phyloP scores from a whole-genome alignment of 2,888 invertebrate species.

The Heteromurus nitidus region DNA sequence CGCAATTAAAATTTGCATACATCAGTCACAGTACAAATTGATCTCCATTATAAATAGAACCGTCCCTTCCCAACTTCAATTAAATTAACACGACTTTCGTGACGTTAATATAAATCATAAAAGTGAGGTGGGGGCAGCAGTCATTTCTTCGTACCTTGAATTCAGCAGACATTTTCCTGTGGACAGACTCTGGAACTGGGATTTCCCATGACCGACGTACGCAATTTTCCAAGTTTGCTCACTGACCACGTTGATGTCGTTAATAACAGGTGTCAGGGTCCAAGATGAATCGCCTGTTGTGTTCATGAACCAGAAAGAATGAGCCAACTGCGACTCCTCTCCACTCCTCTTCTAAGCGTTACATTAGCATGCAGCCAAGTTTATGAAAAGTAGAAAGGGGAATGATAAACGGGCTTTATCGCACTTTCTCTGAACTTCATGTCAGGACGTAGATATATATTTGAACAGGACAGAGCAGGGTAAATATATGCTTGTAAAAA shows the following conservation, averaged over 20 bases:
- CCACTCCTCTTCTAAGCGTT: too few relatives aligned
- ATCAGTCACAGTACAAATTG: neutral
- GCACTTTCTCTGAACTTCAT: too few relatives aligned
- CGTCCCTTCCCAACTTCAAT: neutral
- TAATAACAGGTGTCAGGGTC: slow-evolving; percentile 66
- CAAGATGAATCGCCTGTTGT: slow-evolving; percentile 63
- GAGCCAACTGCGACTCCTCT: too few relatives aligned
- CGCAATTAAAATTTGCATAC: neutral
- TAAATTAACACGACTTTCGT: too few relatives aligned
- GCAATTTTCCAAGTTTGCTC: slow-evolving; percentile 64
- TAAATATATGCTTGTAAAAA: too few relatives aligned
- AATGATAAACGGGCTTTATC: too few relatives aligned
- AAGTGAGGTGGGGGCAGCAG: neutral
- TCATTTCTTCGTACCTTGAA: slow-evolving; percentile 41
- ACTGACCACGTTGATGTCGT: slow-evolving; percentile 65
- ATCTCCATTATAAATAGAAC: neutral
- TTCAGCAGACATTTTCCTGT: slow-evolving; percentile 61
- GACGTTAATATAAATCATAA: slow-evolving; percentile 16
- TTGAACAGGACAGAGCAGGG: too few relatives aligned
- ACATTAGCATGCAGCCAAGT: too few relatives aligned
- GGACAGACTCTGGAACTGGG: slow-evolving; percentile 54
- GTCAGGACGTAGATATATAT: too few relatives aligned
- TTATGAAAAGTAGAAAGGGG: too few relatives aligned
- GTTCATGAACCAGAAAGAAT: too few relatives aligned
- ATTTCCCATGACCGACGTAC: slow-evolving; percentile 63